A percentile compares a stretch with the other conserved stretches of the same genome.
Conservation (phyloP, 2,797 vertebrate genomes). For the Molossus molossus region DNA sequence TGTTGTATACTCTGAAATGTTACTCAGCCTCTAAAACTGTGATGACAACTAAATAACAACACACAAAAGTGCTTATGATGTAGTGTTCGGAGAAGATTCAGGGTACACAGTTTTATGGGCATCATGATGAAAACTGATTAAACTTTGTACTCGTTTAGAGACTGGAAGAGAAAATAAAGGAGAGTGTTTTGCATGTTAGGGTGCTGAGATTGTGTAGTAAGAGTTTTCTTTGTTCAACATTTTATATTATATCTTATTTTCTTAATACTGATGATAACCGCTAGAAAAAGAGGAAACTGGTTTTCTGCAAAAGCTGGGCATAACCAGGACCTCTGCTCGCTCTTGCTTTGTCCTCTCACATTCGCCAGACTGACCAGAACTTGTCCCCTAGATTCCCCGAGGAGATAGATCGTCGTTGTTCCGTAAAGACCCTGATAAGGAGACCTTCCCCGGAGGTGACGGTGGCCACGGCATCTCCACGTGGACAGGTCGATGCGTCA, state of each 20-base stretch:
- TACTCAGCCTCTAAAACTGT: background rate
- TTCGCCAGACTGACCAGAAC: background rate
- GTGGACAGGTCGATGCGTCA: fast-evolving
- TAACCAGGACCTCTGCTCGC: fast-evolving
- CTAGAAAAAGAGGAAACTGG: background rate
- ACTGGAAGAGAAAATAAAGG: background rate
- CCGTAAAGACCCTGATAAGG: fast-evolving
- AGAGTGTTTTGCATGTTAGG: fast-evolving
- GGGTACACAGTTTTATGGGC: fast-evolving
- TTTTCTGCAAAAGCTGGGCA: background rate
- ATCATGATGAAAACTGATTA: fast-evolving
- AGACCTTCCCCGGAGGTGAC: background rate
- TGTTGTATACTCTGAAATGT: background rate
- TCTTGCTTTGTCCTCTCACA: background rate
- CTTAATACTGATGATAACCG: background rate
- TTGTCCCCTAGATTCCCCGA: background rate
- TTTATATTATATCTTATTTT: background rate
- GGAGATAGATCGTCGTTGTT: background rate
- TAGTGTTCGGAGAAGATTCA: background rate
- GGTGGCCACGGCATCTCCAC: fast-evolving
- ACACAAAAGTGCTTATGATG: background rate
- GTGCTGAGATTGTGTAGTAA: background rate
- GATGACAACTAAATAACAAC: background rate
- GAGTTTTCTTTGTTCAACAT: background rate
- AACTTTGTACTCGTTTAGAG: fast-evolving